These are phyloP conservation scores for Drosophila prostipennis DNA, from an alignment of 2,888 invertebrate genomes.

Conservation along the genomic window DNA sequence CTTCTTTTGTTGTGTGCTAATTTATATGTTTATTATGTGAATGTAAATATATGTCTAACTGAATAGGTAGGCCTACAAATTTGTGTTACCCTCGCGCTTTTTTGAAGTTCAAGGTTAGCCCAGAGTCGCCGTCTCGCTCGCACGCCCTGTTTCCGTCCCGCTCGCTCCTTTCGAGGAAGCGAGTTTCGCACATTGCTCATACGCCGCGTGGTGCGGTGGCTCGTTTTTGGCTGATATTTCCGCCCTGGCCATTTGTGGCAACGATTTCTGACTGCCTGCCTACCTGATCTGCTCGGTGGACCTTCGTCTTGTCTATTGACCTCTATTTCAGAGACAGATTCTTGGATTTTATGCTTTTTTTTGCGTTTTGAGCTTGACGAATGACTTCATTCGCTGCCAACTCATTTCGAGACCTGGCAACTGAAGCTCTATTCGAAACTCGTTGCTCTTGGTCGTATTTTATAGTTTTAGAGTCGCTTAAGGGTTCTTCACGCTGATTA, in stretches of 20 bases:
- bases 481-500: constrained; percentile 36
- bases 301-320: constrained; percentile 82
- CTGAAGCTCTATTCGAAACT: constrained; percentile 31
- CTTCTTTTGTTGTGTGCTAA: constrained; percentile 23
- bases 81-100: constrained; percentile 32
- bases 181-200: constrained; percentile 56
- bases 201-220: constrained; percentile 45
- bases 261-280: constrained; percentile 26
- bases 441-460: constrained; percentile 41
- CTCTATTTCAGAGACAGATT: constrained; percentile 61
- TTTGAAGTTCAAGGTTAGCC: constrained; percentile 84
- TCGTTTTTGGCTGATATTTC: constrained; percentile 58
- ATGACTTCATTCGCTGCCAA: constrained; percentile 40
- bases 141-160: constrained; percentile 47
- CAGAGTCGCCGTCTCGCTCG: constrained; percentile 1
- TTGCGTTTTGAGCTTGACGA: constrained; percentile 29
- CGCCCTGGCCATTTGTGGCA: constrained; percentile 48
- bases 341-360: constrained; percentile 16
- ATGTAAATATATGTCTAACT: constrained; percentile 38
- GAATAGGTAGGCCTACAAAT: constrained; percentile 71
- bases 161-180: constrained; percentile 58
- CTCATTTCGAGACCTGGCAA: constrained; percentile 37
- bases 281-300: constrained; percentile 55
- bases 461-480: constrained; percentile 32
- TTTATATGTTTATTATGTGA: constrained; percentile 41